Conservation (phyloP, 1,140 invertebrate species). For the Rhyzopertha dominica region DNA sequence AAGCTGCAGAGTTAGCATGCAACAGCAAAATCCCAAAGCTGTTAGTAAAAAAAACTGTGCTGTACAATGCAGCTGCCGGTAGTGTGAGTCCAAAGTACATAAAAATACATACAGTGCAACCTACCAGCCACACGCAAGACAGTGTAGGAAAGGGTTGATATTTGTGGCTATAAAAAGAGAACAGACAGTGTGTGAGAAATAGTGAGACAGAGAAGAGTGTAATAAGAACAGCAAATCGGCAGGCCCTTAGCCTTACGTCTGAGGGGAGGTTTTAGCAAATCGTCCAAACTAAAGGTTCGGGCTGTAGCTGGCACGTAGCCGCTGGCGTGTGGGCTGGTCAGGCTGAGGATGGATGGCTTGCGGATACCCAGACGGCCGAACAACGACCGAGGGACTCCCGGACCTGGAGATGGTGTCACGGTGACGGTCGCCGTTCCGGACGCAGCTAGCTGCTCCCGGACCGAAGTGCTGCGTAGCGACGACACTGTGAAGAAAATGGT, state of each 20-base stretch:
- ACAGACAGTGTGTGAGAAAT: conserved; percentile 13
- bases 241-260: conserved; percentile 58
- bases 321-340: conserved; percentile 56
- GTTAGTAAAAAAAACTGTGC: too few relatives aligned
- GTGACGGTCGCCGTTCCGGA: conserved; percentile 40
- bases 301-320: conserved; percentile 48
- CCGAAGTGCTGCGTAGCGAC: conserved; percentile 41
- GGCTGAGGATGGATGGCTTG: conserved; percentile 71
- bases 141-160: conserved; percentile 28
- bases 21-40: too few relatives aligned
- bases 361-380: conserved; percentile 72
- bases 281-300: conserved; percentile 75
- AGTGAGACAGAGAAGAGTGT: too few relatives aligned
- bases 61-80: too few relatives aligned
- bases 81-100: too few relatives aligned
- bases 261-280: conserved; percentile 68
- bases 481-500: conserved; percentile 29
- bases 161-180: conserved; percentile 24
- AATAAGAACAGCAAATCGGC: too few relatives aligned
- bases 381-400: conserved; percentile 54
- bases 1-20: too few relatives aligned
- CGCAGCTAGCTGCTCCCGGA: conserved; percentile 45
- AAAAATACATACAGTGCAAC: conserved; percentile 38
- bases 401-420: conserved; percentile 40
- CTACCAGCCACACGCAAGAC: conserved; percentile 48